Evolutionary conservation across 1,140 invertebrate genomes (phyloP).

Genomic region (Elysia chlorotica): DNA sequence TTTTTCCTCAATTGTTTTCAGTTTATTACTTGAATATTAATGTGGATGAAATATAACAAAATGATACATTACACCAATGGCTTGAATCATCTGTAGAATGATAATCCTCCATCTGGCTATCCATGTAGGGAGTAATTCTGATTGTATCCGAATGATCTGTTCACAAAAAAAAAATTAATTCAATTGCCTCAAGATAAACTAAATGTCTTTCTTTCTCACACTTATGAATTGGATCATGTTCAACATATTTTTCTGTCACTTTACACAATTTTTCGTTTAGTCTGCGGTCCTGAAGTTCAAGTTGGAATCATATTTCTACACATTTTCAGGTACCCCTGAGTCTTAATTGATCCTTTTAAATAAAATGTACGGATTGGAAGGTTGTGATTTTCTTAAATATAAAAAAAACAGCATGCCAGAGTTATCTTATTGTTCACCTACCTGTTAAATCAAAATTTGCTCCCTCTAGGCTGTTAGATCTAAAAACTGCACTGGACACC

Average conservation of each 20-base stretch:
- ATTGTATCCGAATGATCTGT: slow-evolving; percentile 7
- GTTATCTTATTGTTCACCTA: background rate
- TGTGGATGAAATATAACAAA: too few species aligned
- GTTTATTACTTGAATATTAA: too few species aligned
- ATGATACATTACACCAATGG: slow-evolving; percentile 14
- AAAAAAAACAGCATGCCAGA: too few species aligned
- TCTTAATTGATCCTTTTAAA: background rate
- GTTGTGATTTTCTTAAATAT: too few species aligned
- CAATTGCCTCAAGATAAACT: too few species aligned
- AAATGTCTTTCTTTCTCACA: too few species aligned
- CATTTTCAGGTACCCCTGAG: background rate
- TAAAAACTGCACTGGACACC: slow-evolving; percentile 48
- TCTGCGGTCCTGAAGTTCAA: too few species aligned
- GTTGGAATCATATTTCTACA: too few species aligned
- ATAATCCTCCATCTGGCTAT: background rate
- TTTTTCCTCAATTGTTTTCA: too few species aligned
- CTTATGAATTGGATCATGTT: too few species aligned
- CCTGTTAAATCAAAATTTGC: slow-evolving; percentile 15
- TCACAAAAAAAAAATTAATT: background rate
- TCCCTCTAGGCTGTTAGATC: slow-evolving; percentile 30
- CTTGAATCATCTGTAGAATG: slow-evolving; percentile 2
- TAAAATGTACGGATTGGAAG: background rate
- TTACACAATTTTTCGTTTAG: too few species aligned
- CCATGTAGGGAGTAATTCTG: background rate
- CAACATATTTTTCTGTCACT: too few species aligned